Evolutionary conservation across 2,797 vertebrate species (phyloP), one percentile per base, ranked within the genome.

Genomic region (Nothura maculosa): DNA sequence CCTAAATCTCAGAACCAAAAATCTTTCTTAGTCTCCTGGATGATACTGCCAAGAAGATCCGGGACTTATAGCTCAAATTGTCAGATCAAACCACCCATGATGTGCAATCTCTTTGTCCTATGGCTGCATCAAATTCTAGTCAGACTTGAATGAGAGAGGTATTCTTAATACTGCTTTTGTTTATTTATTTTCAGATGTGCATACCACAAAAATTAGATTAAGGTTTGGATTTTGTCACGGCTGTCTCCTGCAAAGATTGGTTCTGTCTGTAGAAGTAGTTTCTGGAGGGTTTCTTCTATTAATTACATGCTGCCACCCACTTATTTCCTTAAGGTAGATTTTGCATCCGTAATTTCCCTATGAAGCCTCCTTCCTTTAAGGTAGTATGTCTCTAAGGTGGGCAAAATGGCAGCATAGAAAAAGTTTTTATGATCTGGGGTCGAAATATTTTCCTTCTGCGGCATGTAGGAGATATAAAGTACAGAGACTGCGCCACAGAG

Each of bases 171-270:
- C 63, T 81, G 40, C 87, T 91, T 91, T 84, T 95, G 92, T 96
- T 93, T 96, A 79, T 95, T 93, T 95, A 89, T 95, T 95, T 95
- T 95, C 77, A 95, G 72, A 92, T 72, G 89, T 4, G 7, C 89
- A 94, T 96, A 93, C 92, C 94, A 92, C 89, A 93, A 82, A 93
- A 95, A 96, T 95, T 96, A 94, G 93, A 95, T 96, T 96, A 93
- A 0, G 1, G 92, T 84, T 94, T 92, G 92, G 89, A 91, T 93
- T 95, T 96, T 95, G 94, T 96, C 94, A 94, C 1, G 17, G 87
- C 78, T 92, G 89, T 95, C 94, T 95, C 89, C 74, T 94, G 85
- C 77, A 77, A 91, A 90, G 89, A 91, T 87, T 90, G 80, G 80
- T 91, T 95, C 77, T 92, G 85, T 96, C 87, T 96, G 70, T 77